A percentile compares a stretch with the other conserved stretches of the same genome.
These are phyloP conservation scores for Phycodurus eques DNA, from an alignment of 2,113 vertebrate genomes.

Conservation along the genomic window DNA sequence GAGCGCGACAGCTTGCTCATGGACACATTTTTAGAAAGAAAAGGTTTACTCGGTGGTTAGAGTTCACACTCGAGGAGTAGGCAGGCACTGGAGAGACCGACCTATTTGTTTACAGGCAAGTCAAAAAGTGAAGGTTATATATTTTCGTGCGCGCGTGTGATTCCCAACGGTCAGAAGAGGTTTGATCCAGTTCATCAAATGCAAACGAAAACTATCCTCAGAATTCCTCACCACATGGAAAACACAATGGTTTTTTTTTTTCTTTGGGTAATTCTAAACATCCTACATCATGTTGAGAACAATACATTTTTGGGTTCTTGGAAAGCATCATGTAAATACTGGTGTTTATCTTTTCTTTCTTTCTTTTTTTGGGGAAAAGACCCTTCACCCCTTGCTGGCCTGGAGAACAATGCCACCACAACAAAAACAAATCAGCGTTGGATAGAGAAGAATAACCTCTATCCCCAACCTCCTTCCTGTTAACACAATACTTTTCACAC, in stretches of 20 bases:
- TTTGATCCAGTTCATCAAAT: background rate
- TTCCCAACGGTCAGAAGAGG: background rate
- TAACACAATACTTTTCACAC: constrained; percentile 3
- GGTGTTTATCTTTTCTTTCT: background rate
- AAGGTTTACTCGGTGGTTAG: too few relatives aligned
- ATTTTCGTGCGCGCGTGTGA: too few relatives aligned
- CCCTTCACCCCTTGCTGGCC: constrained; percentile 15
- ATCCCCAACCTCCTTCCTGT: constrained; percentile 53
- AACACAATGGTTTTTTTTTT: background rate
- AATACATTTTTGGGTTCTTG: background rate
- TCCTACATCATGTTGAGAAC: background rate
- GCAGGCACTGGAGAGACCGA: too few relatives aligned
- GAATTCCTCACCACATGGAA: background rate
- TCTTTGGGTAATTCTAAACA: background rate
- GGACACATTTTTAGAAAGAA: too few relatives aligned
- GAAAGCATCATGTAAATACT: constrained; percentile 6
- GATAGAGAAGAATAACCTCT: constrained; percentile 44
- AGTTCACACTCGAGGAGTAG: too few relatives aligned
- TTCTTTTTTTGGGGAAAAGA: constrained; percentile 11
- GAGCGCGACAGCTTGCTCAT: too few relatives aligned
- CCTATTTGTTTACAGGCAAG: too few relatives aligned
- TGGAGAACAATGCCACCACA: constrained; percentile 48
- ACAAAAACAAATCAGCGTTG: constrained; percentile 26
- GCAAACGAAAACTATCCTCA: background rate
- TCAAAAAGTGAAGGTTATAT: too few relatives aligned